These are phyloP conservation scores for Drosophila ficusphila DNA, from an alignment of 1,140 invertebrate genomes.

Conservation along the genomic window DNA sequence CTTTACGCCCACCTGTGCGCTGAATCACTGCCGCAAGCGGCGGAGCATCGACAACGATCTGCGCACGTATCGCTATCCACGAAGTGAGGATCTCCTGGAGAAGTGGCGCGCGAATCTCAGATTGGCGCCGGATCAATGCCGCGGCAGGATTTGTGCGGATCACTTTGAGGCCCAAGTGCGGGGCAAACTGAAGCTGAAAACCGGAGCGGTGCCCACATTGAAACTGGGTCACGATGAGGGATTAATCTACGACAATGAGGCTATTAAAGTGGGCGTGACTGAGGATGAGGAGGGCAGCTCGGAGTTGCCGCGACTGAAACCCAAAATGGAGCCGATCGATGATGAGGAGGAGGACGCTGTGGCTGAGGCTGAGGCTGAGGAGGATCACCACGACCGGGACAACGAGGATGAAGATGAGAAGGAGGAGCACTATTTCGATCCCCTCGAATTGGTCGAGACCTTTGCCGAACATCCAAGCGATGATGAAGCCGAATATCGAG, in stretches of 20 bases:
- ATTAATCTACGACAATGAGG: slow-evolving; percentile 65
- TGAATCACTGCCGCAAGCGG: slow-evolving; percentile 65
- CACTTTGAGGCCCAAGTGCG: slow-evolving; percentile 73
- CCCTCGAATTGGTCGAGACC: slow-evolving; percentile 61
- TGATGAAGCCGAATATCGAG: slow-evolving; percentile 26
- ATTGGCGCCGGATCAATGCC: slow-evolving; percentile 54
- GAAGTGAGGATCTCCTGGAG: slow-evolving; percentile 62
- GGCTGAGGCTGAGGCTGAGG: neutral
- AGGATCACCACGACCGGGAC: slow-evolving; percentile 9
- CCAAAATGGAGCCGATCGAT: slow-evolving; percentile 28
- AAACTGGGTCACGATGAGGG: slow-evolving; percentile 72
- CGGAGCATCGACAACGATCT: slow-evolving; percentile 70
- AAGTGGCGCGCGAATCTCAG: slow-evolving; percentile 73
- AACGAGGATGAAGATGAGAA: slow-evolving; percentile 41
- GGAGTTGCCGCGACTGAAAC: slow-evolving; percentile 7
- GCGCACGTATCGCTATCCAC: slow-evolving; percentile 69
- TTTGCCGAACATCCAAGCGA: slow-evolving; percentile 55
- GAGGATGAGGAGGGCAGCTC: slow-evolving; percentile 36
- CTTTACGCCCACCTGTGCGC: slow-evolving; percentile 68
- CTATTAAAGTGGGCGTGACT: slow-evolving; percentile 49
- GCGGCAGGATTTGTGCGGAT: slow-evolving; percentile 71
- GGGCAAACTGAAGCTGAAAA: slow-evolving; percentile 71
- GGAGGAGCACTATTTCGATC: slow-evolving; percentile 59
- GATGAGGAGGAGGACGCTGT: slow-evolving; percentile 36
- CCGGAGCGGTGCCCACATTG: slow-evolving; percentile 71